Base-by-base conservation (phyloP, 2,888 invertebrate species). In the Hoplodrina blanda region DNA sequence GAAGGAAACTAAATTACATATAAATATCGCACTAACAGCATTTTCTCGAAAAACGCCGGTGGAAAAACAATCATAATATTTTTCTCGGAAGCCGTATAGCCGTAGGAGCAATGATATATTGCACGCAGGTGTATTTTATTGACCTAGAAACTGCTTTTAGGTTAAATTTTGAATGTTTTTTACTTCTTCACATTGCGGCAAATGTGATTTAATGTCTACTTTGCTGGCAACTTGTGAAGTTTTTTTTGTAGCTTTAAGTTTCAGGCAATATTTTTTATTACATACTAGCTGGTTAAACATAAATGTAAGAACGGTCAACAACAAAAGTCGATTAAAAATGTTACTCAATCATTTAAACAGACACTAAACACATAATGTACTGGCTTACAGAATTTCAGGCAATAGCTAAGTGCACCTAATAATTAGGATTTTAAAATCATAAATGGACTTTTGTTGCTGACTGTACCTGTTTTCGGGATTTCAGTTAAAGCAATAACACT, bases 41-140 rank as follows among this genome's bases (percentile, higher is more conserved):
- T 76, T 72, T 75, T 52, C 50, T 15, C 10, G 25, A 41, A 64
- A 64, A 71, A 52, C 54, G 13, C 30, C 46, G 46, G 57, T 52
- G 30, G 46, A 71, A 77, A 77, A 84, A 73, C 74, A 79, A 66
- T 82, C 69, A 55, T 65, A 82, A 78, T 61, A 80, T 54, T 71
- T 83, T 82, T 53, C 63, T 56, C 61, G 37, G 19, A 30, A 68
- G 53, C 59, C 33, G 59, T 74, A 25, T 25, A 44, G 19, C 75
- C 52, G 57, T 70, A 57, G 67, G 53, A 73, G 61, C 64, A 50
- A 59, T 84, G 70, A 84, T 80, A 77, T 83, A 84, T 81, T 33
- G 76, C 65, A 37, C 62, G 57, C 84, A 84, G 84, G 84, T 84
- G 85, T 81, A 69, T 55, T 83, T 82, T 83, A 84, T 81, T 78